Percentiles rank a stretch among this genome's conserved stretches.
These are phyloP conservation scores for Eledona agricola DNA, from an alignment of 2,888 invertebrate species.

Conservation along the genomic window DNA sequence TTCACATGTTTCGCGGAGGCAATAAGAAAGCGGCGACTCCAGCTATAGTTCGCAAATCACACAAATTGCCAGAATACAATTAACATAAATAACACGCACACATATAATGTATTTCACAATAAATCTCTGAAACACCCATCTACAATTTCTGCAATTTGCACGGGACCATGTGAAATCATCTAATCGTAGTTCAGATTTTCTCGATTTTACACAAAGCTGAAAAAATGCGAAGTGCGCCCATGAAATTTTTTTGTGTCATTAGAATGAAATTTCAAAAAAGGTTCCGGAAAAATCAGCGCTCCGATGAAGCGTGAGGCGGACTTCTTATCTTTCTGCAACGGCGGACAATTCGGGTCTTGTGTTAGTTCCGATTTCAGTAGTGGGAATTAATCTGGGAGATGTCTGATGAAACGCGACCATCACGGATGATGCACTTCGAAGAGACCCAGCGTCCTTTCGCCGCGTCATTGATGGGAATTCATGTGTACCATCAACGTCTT, in stretches of 20 bases:
- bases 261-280: slow-evolving; percentile 15
- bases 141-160: no score
- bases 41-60: no score
- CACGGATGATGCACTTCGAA: slow-evolving; percentile 38
- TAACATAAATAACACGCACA: no score
- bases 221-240: neutral
- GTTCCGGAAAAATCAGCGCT: slow-evolving; percentile 44
- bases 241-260: slow-evolving; percentile 19
- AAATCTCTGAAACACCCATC: no score
- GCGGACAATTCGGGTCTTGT: slow-evolving; percentile 54
- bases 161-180: no score
- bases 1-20: slow-evolving; percentile 7
- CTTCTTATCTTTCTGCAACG: slow-evolving; percentile 57
- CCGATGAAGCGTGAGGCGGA: slow-evolving; percentile 53
- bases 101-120: no score
- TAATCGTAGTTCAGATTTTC: no score
- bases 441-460: slow-evolving; percentile 24
- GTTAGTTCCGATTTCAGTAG: slow-evolving; percentile 48
- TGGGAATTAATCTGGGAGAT: slow-evolving; percentile 50
- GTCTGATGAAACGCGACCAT: slow-evolving; percentile 44
- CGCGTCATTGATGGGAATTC: slow-evolving; percentile 24
- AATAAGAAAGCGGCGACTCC: no score
- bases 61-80: no score
- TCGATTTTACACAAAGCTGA: no score
- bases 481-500: slow-evolving; percentile 30